Evolutionary conservation across 2,113 vertebrate genomes (phyloP).

Genomic region (Actinemys pallida): DNA sequence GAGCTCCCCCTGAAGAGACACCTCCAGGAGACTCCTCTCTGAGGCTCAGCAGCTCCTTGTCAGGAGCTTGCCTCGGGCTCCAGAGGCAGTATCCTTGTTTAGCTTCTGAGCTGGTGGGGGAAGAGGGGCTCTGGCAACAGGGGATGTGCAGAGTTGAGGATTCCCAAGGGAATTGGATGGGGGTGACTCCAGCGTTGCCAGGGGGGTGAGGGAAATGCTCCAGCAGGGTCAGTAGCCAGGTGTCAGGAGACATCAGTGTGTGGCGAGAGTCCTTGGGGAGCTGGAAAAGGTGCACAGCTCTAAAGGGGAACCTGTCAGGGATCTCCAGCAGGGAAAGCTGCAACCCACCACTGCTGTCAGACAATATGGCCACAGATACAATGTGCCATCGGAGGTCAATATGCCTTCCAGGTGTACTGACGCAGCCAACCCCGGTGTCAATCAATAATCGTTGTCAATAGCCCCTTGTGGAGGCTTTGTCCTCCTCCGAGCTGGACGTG

Average conservation of each 20-base stretch:
- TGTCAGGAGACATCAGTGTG: background rate
- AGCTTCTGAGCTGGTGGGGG: background rate
- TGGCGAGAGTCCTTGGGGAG: background rate
- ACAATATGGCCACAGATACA: background rate
- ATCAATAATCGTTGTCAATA: background rate
- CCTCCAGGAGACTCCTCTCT: background rate
- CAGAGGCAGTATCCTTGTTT: background rate
- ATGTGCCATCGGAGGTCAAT: background rate
- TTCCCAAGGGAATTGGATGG: background rate
- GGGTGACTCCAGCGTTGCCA: rapidly evolving
- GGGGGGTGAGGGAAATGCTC: background rate
- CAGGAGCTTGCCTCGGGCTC: background rate
- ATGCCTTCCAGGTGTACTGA: background rate
- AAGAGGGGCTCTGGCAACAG: background rate
- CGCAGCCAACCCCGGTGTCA: background rate
- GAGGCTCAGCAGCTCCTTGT: background rate
- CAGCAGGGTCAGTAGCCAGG: background rate
- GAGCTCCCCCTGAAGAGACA: background rate
- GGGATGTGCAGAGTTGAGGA: background rate
- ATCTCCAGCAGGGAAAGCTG: background rate
- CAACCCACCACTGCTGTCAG: background rate
- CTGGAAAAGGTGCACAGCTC: background rate
- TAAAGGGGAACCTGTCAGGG: background rate
- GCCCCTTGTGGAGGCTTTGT: background rate
- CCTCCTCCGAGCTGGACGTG: background rate